These are phyloP conservation scores for Mellivora capensis DNA, from an alignment of 2,113 vertebrate species.

Conservation along the genomic window DNA sequence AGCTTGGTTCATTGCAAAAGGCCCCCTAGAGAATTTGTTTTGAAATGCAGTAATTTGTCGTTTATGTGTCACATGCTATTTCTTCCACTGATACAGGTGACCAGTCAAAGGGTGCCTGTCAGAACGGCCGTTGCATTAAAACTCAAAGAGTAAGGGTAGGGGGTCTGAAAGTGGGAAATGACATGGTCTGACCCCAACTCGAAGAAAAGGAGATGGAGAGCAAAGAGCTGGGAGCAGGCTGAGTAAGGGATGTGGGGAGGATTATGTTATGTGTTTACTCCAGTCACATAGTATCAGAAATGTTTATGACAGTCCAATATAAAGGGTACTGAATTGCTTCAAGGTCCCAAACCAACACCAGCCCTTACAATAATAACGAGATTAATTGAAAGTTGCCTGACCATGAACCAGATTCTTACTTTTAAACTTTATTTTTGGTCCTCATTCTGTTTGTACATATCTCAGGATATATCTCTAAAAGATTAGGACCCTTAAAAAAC, in stretches of 20 bases:
- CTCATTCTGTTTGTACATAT: not conserved
- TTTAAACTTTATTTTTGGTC: not conserved
- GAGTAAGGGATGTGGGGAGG: fast-evolving
- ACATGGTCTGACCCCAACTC: not conserved
- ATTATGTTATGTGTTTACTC: not conserved
- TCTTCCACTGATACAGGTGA: not conserved
- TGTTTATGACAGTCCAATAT: not conserved
- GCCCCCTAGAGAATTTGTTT: not conserved
- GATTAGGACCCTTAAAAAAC: not conserved
- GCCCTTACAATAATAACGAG: fast-evolving
- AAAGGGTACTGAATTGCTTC: not conserved
- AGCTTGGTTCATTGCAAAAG: not conserved
- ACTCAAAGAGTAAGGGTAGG: not conserved
- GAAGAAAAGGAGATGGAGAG: not conserved
- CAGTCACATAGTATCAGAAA: not conserved
- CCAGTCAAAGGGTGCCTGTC: not conserved
- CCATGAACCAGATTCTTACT: not conserved
- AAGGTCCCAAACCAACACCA: not conserved
- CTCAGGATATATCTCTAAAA: not conserved
- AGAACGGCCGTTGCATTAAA: not conserved
- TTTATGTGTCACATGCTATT: not conserved
- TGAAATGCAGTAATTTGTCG: not conserved
- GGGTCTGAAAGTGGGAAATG: not conserved
- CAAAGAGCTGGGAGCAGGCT: not conserved
- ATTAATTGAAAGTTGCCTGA: not conserved